Evolutionary conservation across 1,140 invertebrate species (phyloP), one percentile per base, ranked within the genome.

Genomic region (Archivesica marissinica): DNA sequence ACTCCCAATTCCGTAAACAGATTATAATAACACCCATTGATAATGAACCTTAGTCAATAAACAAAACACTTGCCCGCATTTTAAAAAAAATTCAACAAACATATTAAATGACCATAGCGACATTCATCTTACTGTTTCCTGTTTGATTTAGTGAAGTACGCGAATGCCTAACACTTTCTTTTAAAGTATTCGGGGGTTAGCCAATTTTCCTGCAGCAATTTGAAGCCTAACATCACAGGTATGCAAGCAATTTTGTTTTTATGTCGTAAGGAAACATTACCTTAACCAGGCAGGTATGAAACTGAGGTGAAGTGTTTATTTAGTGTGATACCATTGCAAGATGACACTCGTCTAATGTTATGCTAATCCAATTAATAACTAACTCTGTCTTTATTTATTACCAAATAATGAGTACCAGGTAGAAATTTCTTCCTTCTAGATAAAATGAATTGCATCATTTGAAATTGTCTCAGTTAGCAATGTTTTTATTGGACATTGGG

Each of bases 341-440:
- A 33, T 64, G 59, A 35, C n/a, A n/a, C 11, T 25, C n/a, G 38
- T 64, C 59, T 64, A 9, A 35, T 33, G 30, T 64, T 15, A 35
- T 64, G 59, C 38, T 64, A 64, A 64, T 64, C 59, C 59, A 64
- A 64, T 64, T 64, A 64, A 64, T 64, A 35, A 64, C 59, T 17
- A 4, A 35, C 23, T 64, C 30, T 64, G 23, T 35, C 59, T 64
- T 64, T 64, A 64, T 35, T 52, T 52, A 52, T 52, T 52, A 52
- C 50, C 17, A 64, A 59, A 35, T 35, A 1, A 35, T 30, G n/a
- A n/a, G n/a, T n/a, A n/a, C n/a, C n/a, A 17, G 25, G 59, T 33
- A 64, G 20, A 35, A 35, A 64, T 35, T 64, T 35, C 59, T 17
- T n/a, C 59, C 13, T 64, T 28, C 17, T 9, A 35, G 59, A 64